These are phyloP conservation scores for Protosalanx chinensis DNA, from an alignment of 2,797 vertebrate genomes.

Conservation along the genomic window DNA sequence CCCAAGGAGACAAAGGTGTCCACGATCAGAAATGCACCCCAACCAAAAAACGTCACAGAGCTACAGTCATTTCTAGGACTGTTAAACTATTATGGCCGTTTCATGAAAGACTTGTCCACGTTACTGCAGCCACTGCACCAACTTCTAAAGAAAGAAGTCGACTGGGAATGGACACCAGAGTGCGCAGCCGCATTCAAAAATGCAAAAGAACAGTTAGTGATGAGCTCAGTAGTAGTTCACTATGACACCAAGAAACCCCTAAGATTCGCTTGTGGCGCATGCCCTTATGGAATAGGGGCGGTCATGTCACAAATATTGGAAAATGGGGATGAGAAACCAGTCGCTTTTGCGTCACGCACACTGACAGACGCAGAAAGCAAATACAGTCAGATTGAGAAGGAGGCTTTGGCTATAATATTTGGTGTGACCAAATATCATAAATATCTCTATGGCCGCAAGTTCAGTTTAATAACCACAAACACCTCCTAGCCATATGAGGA, in stretches of 20 bases:
- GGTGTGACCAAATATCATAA: conserved; percentile 12
- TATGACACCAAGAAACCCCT: conserved; percentile 6
- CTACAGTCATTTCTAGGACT: conserved; percentile 4
- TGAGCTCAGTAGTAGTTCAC: neutral
- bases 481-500: neutral
- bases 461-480: conserved; percentile 5
- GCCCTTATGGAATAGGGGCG: conserved; percentile 10
- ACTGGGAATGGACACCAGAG: conserved; percentile 3
- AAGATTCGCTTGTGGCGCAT: conserved; percentile 1
- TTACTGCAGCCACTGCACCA: neutral
- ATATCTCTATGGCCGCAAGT: conserved; percentile 12
- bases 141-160: neutral
- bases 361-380: conserved; percentile 1
- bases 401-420: conserved; percentile 8
- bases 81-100: conserved; percentile 6
- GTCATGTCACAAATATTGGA: conserved; percentile 15
- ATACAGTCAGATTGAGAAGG: conserved; percentile 7
- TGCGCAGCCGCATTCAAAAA: neutral
- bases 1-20: neutral
- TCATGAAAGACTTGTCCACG: conserved; percentile 3
- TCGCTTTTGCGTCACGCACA: too few species aligned
- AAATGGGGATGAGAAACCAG: neutral
- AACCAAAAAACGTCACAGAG: neutral
- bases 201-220: neutral
- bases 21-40: too few species aligned